Conservation (phyloP, 1,140 invertebrate species). For the Drosophila ananassae region DNA sequence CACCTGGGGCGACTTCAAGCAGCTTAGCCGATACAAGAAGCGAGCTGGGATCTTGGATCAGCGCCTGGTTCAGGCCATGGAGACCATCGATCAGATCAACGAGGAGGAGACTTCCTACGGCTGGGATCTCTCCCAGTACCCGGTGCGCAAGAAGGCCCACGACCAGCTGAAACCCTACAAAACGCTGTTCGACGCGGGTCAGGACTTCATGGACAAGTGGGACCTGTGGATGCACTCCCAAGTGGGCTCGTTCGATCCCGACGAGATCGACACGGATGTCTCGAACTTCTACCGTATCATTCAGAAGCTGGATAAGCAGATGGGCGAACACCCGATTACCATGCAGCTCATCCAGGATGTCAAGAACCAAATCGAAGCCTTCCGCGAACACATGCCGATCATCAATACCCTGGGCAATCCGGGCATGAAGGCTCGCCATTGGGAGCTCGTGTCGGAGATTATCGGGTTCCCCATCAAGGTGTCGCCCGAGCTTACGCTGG, state of each 20-base stretch:
- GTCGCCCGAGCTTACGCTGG: constrained; percentile 92
- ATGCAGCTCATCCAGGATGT: constrained; percentile 87
- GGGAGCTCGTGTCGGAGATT: constrained; percentile 98
- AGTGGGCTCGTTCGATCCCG: constrained; percentile 94
- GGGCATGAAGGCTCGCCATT: constrained; percentile 95
- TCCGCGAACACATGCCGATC: constrained; percentile 95
- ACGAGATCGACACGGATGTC: constrained; percentile 94
- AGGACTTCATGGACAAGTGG: constrained; percentile 93
- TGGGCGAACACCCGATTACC: constrained; percentile 89
- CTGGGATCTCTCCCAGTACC: constrained; percentile 95
- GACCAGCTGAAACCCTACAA: constrained; percentile 93
- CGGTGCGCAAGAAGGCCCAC: constrained; percentile 89
- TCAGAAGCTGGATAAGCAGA: constrained; percentile 95
- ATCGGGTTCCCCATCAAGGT: constrained; percentile 96
- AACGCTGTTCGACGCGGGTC: constrained; percentile 94
- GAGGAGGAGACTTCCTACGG: constrained; percentile 95
- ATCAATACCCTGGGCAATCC: constrained; percentile 97
- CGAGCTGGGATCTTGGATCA: constrained; percentile 91
- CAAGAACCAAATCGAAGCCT: constrained; percentile 91
- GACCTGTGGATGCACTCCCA: constrained; percentile 92
- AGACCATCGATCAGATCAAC: constrained; percentile 95
- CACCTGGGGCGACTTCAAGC: constrained; percentile 94
- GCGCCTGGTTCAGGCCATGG: constrained; percentile 88
- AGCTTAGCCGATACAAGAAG: constrained; percentile 93
- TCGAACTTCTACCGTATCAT: constrained; percentile 91